Conservation (phyloP, 2,113 vertebrate species). For the Hydrochoerus hydrochaeris region DNA sequence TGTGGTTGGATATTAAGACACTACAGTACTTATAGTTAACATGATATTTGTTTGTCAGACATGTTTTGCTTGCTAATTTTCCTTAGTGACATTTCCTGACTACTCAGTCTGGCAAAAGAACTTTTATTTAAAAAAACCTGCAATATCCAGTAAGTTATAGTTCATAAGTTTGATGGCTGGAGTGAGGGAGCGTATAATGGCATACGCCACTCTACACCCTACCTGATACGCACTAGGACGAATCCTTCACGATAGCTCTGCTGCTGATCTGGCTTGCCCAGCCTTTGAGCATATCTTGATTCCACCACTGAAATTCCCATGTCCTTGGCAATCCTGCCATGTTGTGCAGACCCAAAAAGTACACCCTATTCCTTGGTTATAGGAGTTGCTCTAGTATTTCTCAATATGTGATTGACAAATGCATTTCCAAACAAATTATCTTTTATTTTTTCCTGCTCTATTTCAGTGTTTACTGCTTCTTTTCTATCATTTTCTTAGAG, state of each 20-base stretch:
- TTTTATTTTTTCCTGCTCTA: neutral
- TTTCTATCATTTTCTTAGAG: neutral
- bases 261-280: neutral
- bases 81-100: neutral
- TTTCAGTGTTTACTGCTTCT: neutral
- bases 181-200: neutral
- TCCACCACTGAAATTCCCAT: neutral
- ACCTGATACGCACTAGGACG: neutral
- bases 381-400: neutral
- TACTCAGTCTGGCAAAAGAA: neutral
- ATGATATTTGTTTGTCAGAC: neutral
- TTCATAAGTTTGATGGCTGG: neutral
- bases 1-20: neutral
- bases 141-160: neutral
- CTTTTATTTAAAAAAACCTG: neutral
- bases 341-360: neutral
- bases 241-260: neutral
- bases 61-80: neutral
- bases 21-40: neutral
- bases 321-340: neutral
- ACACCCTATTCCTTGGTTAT: neutral
- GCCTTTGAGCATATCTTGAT: neutral
- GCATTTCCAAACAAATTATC: neutral
- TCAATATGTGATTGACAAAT: neutral
- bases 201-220: neutral